A percentile compares a stretch with the other conserved stretches of the same genome.
These are phyloP conservation scores for Microchrysa polita DNA, from an alignment of 2,888 invertebrate genomes.

Conservation along the genomic window DNA sequence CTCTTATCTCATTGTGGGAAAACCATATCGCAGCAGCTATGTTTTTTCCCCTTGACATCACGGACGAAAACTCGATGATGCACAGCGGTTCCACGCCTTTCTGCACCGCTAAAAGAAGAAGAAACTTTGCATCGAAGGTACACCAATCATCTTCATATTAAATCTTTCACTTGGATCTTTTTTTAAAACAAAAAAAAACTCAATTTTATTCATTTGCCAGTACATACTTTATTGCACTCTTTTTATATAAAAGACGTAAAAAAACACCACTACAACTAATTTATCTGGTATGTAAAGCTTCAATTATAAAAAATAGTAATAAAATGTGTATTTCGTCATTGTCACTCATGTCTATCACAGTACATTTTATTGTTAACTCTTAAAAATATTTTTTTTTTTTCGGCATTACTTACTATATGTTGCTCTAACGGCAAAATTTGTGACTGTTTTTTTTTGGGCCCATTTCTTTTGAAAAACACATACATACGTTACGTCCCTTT, in stretches of 20 bases:
- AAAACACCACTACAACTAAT: not conserved
- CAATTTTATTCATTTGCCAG: not conserved
- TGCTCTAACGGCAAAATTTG: not conserved
- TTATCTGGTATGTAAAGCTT: conserved; percentile 1
- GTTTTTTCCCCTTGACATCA: too few relatives aligned
- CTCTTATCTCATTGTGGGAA: too few relatives aligned
- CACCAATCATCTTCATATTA: too few relatives aligned
- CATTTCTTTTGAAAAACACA: not conserved
- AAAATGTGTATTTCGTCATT: not conserved
- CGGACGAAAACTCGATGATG: too few relatives aligned
- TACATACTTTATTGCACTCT: not conserved
- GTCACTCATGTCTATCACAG: not conserved
- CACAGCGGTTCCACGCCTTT: too few relatives aligned
- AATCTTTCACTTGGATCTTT: too few relatives aligned
- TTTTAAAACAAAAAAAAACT: not conserved
- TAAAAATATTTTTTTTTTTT: not conserved
- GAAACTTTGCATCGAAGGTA: too few relatives aligned
- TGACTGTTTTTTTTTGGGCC: not conserved
- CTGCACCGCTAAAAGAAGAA: too few relatives aligned
- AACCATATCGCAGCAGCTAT: too few relatives aligned
- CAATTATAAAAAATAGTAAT: not conserved
- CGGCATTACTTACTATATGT: not conserved
- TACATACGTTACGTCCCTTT: too few relatives aligned
- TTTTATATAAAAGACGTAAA: not conserved
- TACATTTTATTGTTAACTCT: not conserved